These are phyloP conservation scores for Amphipyra berbera DNA, from an alignment of 2,888 invertebrate species.

Conservation along the genomic window DNA sequence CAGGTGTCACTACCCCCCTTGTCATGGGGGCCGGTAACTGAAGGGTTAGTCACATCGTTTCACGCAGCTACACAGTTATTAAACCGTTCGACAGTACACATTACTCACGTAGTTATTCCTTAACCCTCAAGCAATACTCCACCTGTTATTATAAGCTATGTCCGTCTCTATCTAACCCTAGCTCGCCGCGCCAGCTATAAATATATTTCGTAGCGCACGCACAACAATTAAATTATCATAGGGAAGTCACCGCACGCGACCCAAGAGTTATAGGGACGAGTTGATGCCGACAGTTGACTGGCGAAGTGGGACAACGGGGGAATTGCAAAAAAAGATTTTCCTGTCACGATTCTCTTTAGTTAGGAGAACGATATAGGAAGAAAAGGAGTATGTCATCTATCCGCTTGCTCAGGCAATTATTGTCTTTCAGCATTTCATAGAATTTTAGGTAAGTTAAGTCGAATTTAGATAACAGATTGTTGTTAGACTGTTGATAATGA, in stretches of 20 bases:
- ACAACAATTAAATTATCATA: constrained; percentile 89
- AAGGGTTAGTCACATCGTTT: not conserved
- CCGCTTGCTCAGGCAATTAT: too few species aligned
- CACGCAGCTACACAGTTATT: constrained; percentile 4
- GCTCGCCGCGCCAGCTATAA: constrained; percentile 66
- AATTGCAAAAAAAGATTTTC: constrained; percentile 7
- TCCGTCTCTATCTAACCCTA: constrained; percentile 58
- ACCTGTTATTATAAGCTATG: constrained; percentile 47
- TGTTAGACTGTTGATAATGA: too few species aligned
- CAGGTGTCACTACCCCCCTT: too few species aligned
- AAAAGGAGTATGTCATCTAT: too few species aligned
- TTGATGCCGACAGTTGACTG: constrained; percentile 32
- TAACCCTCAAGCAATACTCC: constrained; percentile 21
- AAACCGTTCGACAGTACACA: constrained; percentile 5
- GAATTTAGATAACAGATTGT: too few species aligned
- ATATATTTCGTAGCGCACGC: constrained; percentile 79
- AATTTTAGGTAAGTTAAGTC: too few species aligned
- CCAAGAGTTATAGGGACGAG: constrained; percentile 80
- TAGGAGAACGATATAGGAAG: too few species aligned
- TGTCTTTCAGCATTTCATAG: too few species aligned
- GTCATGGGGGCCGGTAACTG: not conserved
- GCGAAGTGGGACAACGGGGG: constrained; percentile 55
- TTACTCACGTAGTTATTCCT: constrained; percentile 12
- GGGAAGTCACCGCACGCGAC: constrained; percentile 87
- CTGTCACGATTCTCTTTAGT: too few species aligned